Evolutionary conservation across 2,888 invertebrate genomes (phyloP), one percentile per base, ranked within the genome.

Genomic region (Leucoma salicis): DNA sequence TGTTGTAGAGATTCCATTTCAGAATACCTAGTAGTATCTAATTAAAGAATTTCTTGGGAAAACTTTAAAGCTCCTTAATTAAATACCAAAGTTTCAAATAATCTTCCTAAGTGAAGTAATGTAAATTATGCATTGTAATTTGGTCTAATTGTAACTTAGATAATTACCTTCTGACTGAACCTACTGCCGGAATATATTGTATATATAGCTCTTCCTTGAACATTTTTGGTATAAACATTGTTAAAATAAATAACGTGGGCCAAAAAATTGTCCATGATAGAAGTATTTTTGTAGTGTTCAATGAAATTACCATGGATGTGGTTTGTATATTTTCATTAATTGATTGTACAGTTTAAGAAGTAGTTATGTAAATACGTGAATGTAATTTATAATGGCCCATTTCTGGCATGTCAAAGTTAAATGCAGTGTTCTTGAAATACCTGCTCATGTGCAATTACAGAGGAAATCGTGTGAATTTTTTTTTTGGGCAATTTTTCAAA

Each of bases 211-310:
- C 11, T 47, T 51, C 38, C 13, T 28, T 27, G 3, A 14, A 27
- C 6, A 35, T 29, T 42, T 27, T 21, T 41, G 45, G 39, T 13
- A 18, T 15, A 29, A 42, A 36, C 15, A n/a, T n/a, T 46, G 56
- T 60, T 48, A 11, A 46, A 53, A 34, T 38, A 39, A 64, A 61
- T 65, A 62, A 55, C 48, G 66, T 53, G 64, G 63, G 66, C 64
- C 63, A 66, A 63, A 46, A 25, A 49, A 42, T 51, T 47, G 61
- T 60, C 49, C 51, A 53, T 59, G 18, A 62, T 42, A 53, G 53
- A 50, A 53, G 53, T 63, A 66, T 63, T 63, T 63, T 63, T 63
- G 60, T 63, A 63, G 63, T 55, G 46, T 49, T 56, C 52, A 48
- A 37, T 43, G 31, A 53, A 35, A 42, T 42, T 39, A 11, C 33